A percentile compares a stretch with the other conserved stretches of the same genome.
Evolutionary conservation across 2,888 invertebrate species (phyloP).

Genomic region (Gerris lacustris): DNA sequence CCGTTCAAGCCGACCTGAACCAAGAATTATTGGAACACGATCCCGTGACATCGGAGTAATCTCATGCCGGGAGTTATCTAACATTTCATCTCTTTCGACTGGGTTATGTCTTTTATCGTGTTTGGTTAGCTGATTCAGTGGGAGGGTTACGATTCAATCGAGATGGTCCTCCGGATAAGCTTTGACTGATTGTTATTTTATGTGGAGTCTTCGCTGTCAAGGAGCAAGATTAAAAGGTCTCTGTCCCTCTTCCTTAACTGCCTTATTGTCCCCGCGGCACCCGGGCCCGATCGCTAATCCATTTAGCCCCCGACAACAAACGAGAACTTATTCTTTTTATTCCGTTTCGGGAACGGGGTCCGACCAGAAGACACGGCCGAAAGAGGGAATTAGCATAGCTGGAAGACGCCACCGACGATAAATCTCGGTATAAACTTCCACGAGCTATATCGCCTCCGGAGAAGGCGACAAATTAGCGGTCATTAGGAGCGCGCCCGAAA

Average conservation of each 20-base stretch:
- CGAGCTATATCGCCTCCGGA: background rate
- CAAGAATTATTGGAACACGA: no score
- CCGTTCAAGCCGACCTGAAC: no score
- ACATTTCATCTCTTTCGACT: no score
- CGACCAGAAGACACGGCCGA: no score
- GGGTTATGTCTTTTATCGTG: no score
- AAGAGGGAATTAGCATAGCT: background rate
- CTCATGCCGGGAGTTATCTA: no score
- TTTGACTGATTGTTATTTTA: conserved; percentile 3
- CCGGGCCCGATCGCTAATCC: background rate
- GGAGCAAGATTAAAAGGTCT: conserved; percentile 1
- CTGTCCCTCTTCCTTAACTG: background rate
- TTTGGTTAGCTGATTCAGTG: background rate
- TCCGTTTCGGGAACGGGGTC: no score
- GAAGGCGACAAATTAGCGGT: conserved; percentile 5
- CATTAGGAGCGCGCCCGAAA: background rate
- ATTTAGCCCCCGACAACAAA: background rate
- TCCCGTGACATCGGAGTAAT: no score
- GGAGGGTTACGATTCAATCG: background rate
- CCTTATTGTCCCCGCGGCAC: background rate
- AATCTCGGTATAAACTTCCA: background rate
- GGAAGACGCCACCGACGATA: background rate
- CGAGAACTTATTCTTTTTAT: no score
- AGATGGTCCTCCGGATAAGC: background rate
- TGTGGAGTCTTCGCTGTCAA: background rate